Percentiles rank a stretch among this genome's conserved stretches.
Evolutionary conservation across 1,140 invertebrate genomes (phyloP).

Genomic region (Globodera ellingtonae): DNA sequence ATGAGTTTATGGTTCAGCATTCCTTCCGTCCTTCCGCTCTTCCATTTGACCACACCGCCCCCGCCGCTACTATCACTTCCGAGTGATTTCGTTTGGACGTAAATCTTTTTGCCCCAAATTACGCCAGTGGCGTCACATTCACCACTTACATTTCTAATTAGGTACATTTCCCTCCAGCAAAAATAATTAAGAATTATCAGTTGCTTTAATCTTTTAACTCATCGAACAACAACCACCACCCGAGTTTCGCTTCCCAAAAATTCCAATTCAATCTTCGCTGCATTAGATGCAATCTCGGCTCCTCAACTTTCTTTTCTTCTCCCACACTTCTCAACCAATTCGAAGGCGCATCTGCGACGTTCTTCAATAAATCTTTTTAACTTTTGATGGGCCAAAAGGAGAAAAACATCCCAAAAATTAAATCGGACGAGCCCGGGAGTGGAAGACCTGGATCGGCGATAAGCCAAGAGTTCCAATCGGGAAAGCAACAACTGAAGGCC

Average conservation of each 20-base stretch:
- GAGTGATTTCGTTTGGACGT: no score
- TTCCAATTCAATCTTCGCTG: no score
- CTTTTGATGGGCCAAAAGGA: neutral
- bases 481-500: conserved; percentile 40
- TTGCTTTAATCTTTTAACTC: no score
- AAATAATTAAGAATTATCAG: no score
- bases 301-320: neutral
- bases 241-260: no score
- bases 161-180: no score
- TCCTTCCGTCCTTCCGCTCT: neutral
- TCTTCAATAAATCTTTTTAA: neutral
- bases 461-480: conserved; percentile 41
- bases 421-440: conserved; percentile 1
- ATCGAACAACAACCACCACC: no score
- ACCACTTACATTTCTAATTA: no score
- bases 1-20: neutral
- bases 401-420: neutral
- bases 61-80: neutral
- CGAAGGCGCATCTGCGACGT: neutral
- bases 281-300: no score
- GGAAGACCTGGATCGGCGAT: conserved; percentile 37
- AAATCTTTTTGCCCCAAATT: no score
- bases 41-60: neutral
- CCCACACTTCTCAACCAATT: neutral
- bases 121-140: no score